Conservation (phyloP, 2,113 vertebrate genomes). For the Notarius quadriscutis region DNA sequence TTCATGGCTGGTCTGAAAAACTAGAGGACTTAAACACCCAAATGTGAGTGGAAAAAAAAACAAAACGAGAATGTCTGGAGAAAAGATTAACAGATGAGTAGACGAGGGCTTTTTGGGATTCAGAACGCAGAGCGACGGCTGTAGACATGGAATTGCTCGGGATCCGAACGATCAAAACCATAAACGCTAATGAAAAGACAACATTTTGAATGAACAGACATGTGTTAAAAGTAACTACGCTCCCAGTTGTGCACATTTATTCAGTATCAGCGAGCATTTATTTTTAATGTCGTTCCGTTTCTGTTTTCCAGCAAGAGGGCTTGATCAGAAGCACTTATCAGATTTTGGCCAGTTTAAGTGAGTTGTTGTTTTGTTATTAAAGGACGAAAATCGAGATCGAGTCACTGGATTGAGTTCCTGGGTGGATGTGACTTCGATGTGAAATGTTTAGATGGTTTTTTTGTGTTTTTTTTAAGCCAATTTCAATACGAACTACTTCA, state of each 20-base stretch:
- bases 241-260: constrained; percentile 16
- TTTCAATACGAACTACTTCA: too few relatives aligned
- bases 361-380: neutral
- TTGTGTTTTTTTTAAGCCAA: too few relatives aligned
- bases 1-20: constrained; percentile 37
- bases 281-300: neutral
- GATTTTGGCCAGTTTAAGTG: neutral
- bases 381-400: neutral
- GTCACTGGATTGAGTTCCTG: neutral
- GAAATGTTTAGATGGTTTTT: too few relatives aligned
- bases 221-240: constrained; percentile 28
- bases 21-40: constrained; percentile 34
- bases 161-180: neutral
- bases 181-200: constrained; percentile 15
- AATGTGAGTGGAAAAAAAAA: constrained; percentile 8
- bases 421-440: neutral
- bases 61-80: constrained; percentile 37
- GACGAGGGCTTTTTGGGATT: neutral
- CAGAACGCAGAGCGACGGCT: constrained; percentile 2
- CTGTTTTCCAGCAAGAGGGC: neutral
- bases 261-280: neutral
- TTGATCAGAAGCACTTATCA: neutral
- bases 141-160: constrained; percentile 14
- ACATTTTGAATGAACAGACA: constrained; percentile 10
- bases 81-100: constrained; percentile 25